Percentiles rank a stretch among this genome's conserved stretches.
phyloP scores from a whole-genome alignment of 2,797 vertebrate species.

The Stomatorhinus walkeri region DNA sequence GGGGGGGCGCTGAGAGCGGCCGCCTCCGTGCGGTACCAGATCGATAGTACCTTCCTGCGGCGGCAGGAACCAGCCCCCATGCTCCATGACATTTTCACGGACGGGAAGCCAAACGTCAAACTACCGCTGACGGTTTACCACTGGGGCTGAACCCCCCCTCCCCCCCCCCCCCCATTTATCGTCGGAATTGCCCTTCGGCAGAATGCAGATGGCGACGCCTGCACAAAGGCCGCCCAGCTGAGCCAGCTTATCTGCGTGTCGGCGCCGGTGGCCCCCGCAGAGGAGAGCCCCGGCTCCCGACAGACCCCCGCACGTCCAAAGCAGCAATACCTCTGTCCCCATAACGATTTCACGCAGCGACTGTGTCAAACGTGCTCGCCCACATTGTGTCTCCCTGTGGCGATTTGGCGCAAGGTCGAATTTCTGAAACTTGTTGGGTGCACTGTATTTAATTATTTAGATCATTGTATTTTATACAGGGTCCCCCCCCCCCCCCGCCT shows the following conservation, averaged over 20 bases:
- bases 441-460: constrained; percentile 73
- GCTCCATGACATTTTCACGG: neutral
- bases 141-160: neutral
- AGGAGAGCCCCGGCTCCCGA: neutral
- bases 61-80: neutral
- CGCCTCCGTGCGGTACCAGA: neutral
- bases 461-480: constrained; percentile 61
- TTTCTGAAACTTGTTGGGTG: constrained; percentile 53
- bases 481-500: constrained; percentile 20
- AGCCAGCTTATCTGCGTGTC: neutral
- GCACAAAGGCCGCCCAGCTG: neutral
- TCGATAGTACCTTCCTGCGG: neutral
- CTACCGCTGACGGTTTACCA: neutral
- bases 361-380: constrained; percentile 28
- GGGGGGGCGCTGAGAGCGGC: neutral
- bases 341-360: constrained; percentile 26
- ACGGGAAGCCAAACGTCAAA: neutral
- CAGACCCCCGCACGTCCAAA: constrained; percentile 5
- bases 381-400: constrained; percentile 34
- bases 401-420: constrained; percentile 33
- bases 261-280: too few relatives aligned
- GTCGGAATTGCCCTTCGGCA: neutral
- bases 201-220: neutral
- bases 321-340: constrained; percentile 42
- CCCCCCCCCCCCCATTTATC: neutral